A percentile compares a stretch with the other conserved stretches of the same genome.
Evolutionary conservation across 2,888 invertebrate genomes (phyloP).

Genomic region (Chalcosyrphus nemorum): DNA sequence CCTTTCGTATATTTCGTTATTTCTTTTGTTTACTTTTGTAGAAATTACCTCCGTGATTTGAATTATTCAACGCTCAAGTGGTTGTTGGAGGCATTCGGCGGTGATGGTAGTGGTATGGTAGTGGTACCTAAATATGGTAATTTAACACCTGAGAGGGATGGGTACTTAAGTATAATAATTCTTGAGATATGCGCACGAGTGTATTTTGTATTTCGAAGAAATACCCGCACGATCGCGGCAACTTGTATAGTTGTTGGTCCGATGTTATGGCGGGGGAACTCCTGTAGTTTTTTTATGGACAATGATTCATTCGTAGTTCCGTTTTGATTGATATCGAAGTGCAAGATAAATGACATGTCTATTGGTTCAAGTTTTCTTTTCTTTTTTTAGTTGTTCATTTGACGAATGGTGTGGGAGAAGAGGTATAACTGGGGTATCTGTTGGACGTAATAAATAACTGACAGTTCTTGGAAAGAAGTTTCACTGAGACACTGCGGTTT

Average conservation of each 20-base stretch:
- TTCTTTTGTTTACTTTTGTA: slow-evolving; percentile 22
- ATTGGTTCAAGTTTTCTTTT: slow-evolving; percentile 21
- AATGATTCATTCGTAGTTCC: slow-evolving; percentile 64
- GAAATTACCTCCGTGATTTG: slow-evolving; percentile 65
- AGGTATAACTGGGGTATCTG: not conserved
- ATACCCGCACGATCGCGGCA: slow-evolving; percentile 60
- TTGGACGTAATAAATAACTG: not conserved
- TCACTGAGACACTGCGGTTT: too few species aligned
- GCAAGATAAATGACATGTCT: slow-evolving; percentile 62
- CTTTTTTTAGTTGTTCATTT: not conserved
- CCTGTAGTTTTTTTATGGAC: not conserved
- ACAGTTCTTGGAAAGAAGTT: too few species aligned
- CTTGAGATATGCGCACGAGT: slow-evolving; percentile 13
- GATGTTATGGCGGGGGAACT: slow-evolving; percentile 3
- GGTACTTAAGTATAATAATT: slow-evolving; percentile 37
- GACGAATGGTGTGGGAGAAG: not conserved
- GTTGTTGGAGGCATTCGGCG: not conserved
- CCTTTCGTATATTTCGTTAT: not conserved
- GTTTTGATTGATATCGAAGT: slow-evolving; percentile 65
- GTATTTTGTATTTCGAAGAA: slow-evolving; percentile 45
- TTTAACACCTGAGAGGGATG: slow-evolving; percentile 67
- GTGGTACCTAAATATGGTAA: slow-evolving; percentile 61
- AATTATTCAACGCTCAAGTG: slow-evolving; percentile 54
- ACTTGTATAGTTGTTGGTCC: slow-evolving; percentile 6
- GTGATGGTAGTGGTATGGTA: slow-evolving; percentile 21